Evolutionary conservation across 92 coral and sea anemone genomes (phyloP), one percentile per base, ranked within the genome.

Genomic region (Nematostella vectensis): DNA sequence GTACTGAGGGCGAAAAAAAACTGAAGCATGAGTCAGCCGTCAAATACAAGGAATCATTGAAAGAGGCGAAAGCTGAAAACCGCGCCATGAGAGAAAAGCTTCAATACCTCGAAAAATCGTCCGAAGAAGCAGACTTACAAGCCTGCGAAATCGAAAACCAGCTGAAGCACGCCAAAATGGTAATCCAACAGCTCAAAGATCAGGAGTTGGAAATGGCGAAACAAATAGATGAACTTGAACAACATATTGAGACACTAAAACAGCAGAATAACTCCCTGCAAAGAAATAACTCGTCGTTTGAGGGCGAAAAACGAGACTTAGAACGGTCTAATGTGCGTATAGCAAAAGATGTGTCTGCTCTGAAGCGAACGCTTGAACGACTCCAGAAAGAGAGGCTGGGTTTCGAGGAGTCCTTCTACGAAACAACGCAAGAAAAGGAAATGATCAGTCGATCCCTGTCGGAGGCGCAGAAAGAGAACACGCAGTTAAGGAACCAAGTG

Each of bases 381-480:
- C 65, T 85, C n/a, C 95, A 85, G 48, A 70, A 77, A 45, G 88
- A 85, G 47, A 55, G 95, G 3, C 44, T 85, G 44, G 81, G 79
- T 25, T 85, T 85, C 54, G 95, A 85, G 43, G 95, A 80, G 26
- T 71, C 95, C 12, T 67, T 75, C 59, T 85, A 75, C 50, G 95
- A 85, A 58, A 63, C 84, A 29, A 75, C 62, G 20, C 95, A 85
- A 20, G 78, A 81, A 44, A 85, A 76, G 45, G 83, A 76, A 47
- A 77, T 63, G 40, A 29, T 85, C 8, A 74, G 59, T 37, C 75
- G 70, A 47, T 62, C 83, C 2, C 63, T 85, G 11, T 67, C 53
- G 30, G 95, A 76, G 52, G 66, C 88, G 16, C 63, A 60, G 16
- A 55, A 54, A 22, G 88, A 85, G 45, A 85, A 85, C 47, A 47